Percentiles rank a stretch among this genome's conserved stretches.
phyloP scores from a whole-genome alignment of 1,140 invertebrate genomes.

The Bombus sylvicola region DNA sequence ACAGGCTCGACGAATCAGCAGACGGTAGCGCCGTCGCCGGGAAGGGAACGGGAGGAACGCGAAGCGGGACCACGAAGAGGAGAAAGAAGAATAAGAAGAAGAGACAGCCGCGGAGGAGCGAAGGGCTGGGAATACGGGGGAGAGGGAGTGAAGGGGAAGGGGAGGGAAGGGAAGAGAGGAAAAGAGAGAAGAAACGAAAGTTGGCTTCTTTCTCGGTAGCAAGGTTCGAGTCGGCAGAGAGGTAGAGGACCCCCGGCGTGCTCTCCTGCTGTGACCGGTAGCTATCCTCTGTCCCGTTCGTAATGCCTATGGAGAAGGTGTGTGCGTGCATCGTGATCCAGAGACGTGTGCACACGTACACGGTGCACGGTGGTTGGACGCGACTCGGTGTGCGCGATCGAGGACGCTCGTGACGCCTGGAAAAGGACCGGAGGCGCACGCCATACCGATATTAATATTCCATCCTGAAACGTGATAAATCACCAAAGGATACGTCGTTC shows the following conservation, averaged over 20 bases:
- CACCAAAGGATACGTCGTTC: constrained; percentile 58
- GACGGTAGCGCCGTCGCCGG: constrained; percentile 42
- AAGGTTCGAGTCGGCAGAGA: constrained; percentile 70
- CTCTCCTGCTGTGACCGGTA: constrained; percentile 82
- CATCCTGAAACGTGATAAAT: constrained; percentile 68
- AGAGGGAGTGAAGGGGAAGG: fast-evolving
- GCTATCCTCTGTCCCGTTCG: constrained; percentile 82
- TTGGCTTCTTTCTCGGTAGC: constrained; percentile 76
- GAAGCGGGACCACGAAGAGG: constrained; percentile 16
- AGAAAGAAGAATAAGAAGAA: constrained; percentile 19
- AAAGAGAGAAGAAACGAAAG: constrained; percentile 57
- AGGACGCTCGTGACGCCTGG: constrained; percentile 21
- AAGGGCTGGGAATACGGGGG: background rate
- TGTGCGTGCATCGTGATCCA: constrained; percentile 36
- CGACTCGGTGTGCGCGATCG: constrained; percentile 12
- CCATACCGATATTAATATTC: constrained; percentile 78
- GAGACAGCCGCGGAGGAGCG: constrained; percentile 3
- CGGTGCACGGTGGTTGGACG: background rate
- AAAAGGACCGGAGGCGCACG: constrained; percentile 55
- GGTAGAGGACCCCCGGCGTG: constrained; percentile 79
- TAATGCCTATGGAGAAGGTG: constrained; percentile 74
- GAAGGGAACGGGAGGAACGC: constrained; percentile 21
- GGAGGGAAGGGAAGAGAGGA: background rate
- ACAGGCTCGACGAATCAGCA: constrained; percentile 52
- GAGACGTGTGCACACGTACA: constrained; percentile 29